Evolutionary conservation across 2,113 vertebrate genomes (phyloP), one percentile per base, ranked within the genome.

Genomic region (Lynx canadensis): DNA sequence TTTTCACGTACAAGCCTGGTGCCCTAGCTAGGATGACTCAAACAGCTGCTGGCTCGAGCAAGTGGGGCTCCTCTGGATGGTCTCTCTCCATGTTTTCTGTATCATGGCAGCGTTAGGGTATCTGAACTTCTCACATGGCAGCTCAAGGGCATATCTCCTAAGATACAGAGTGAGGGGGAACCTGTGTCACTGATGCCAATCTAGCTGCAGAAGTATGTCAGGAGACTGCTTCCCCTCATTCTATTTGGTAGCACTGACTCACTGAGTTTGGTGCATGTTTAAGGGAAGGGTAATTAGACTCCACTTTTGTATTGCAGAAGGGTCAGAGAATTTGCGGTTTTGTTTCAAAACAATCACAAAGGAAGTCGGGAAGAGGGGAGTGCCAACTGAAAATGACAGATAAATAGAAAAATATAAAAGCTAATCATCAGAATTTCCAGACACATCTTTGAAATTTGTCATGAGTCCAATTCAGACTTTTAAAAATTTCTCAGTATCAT

Each of bases 401-500:
- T 29, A 60, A 79, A 60, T 13, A 60, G 29, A 14, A 86, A 82
- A 60, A 15, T 73, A 36, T 60, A 29, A 82, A 82, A 68, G n/a
- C 13, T 31, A 74, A 38, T 65, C 3, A 27, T 50, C n/a, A 19
- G 13, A 31, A 93, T 36, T 69, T n/a, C 57, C 33, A 60, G 48
- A 33, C 10, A 76, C 69, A 25, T 84, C 55, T 78, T 73, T 65
- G 66, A 82, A 94, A 82, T 89, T 45, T 36, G 31, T 45, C 66
- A 41, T 52, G 36, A 89, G 80, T 92, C n/a, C 74, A 95, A 86
- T 55, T 80, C 33, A 92, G 79, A 79, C n/a, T 41, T 87, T 79
- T n/a, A 84, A 73, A 74, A 74, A 65, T 6, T 69, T 79, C 29
- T 84, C 18, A 7, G 4, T 27, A 36, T 45, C 14, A 63, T 68